Conservation (phyloP, 2,113 vertebrate species). For the Pseudorhombus dupliciocellatus region DNA sequence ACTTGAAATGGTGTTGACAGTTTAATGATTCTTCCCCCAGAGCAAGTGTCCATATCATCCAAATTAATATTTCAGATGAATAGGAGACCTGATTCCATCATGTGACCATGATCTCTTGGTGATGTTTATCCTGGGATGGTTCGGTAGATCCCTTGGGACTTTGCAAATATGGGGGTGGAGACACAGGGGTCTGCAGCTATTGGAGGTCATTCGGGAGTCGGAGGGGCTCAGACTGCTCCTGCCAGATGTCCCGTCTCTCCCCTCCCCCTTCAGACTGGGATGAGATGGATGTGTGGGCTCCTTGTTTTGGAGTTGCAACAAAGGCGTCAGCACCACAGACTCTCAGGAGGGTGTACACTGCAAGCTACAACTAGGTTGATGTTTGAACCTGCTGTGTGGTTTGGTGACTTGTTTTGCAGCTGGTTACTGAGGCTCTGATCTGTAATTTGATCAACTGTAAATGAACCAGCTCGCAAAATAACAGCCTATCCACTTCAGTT, state of each 20-base stretch:
- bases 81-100: not conserved
- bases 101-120: conserved; percentile 27
- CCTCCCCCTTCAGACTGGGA: conserved; percentile 60
- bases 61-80: conserved; percentile 46
- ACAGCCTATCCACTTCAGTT: not conserved
- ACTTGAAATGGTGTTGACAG: not conserved
- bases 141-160: conserved; percentile 41
- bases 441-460: conserved; percentile 6
- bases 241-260: conserved; percentile 80
- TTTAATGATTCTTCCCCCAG: not conserved
- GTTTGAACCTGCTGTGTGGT: conserved; percentile 31
- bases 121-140: conserved; percentile 43
- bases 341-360: not conserved
- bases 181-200: conserved; percentile 26
- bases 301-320: conserved; percentile 62
- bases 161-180: conserved; percentile 33
- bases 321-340: conserved; percentile 45
- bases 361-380: conserved; percentile 19
- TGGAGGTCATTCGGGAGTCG: conserved; percentile 54
- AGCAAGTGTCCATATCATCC: conserved; percentile 24
- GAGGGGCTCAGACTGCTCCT: conserved; percentile 59
- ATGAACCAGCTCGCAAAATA: not conserved
- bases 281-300: conserved; percentile 26
- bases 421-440: conserved; percentile 22
- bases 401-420: conserved; percentile 17